Percentiles rank a stretch among this genome's conserved stretches.
phyloP scores from a whole-genome alignment of 2,797 vertebrate species.

The Eutrigla gurnardus region DNA sequence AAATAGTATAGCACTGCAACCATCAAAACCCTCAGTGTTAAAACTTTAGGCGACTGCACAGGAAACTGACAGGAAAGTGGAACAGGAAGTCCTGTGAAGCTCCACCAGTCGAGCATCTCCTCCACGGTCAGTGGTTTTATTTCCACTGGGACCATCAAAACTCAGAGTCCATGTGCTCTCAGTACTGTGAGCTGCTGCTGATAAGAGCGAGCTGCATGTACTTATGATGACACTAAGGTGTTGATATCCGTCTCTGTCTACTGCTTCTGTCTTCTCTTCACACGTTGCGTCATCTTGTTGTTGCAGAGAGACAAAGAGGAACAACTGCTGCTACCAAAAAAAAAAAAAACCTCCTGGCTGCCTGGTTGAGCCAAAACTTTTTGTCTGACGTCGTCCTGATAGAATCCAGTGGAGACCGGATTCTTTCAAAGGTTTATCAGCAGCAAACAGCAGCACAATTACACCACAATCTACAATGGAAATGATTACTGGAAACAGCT shows the following conservation, averaged over 20 bases:
- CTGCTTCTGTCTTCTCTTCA: conserved; percentile 22
- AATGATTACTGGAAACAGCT: conserved; percentile 59
- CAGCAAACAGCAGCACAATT: conserved; percentile 70
- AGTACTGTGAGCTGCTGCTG: conserved; percentile 22
- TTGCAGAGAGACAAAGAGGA: conserved; percentile 4
- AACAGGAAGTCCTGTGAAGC: conserved; percentile 17
- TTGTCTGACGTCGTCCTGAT: conserved; percentile 70
- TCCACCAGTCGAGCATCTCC: conserved; percentile 13
- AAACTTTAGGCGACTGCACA: background rate
- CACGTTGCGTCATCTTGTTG: conserved; percentile 7
- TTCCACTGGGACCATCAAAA: conserved; percentile 44
- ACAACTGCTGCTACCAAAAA: conserved; percentile 20
- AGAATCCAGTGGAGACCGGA: conserved; percentile 70
- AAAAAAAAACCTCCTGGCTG: conserved; percentile 25
- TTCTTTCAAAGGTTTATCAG: conserved; percentile 76
- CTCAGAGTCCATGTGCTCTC: conserved; percentile 12
- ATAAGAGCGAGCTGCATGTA: conserved; percentile 24
- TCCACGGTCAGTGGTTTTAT: conserved; percentile 51
- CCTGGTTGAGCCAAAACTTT: conserved; percentile 43
- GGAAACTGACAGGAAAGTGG: background rate
- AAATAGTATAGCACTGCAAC: no score
- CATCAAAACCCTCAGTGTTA: background rate
- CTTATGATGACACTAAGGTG: conserved; percentile 43
- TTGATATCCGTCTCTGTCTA: conserved; percentile 21
- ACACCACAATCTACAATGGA: conserved; percentile 66